Evolutionary conservation across 2,888 invertebrate genomes (phyloP).

Genomic region (Eristalis tenax): DNA sequence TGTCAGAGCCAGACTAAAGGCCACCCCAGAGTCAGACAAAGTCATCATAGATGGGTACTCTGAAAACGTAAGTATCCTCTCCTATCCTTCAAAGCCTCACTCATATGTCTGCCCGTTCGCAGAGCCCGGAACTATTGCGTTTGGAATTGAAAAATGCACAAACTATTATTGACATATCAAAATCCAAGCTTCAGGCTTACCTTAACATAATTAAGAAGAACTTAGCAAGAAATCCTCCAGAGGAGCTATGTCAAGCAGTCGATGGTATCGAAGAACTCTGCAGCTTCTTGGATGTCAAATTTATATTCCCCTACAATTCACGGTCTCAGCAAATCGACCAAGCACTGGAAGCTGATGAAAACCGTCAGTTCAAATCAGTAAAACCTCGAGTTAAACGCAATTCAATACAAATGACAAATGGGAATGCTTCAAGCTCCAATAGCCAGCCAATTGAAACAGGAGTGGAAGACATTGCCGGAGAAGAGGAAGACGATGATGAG

Average conservation of each 20-base stretch:
- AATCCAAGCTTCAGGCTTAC: conserved; percentile 81
- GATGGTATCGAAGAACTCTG: conserved; percentile 82
- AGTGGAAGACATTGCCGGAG: conserved; percentile 84
- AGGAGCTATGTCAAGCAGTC: conserved; percentile 80
- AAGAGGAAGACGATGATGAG: background rate
- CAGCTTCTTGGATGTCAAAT: conserved; percentile 78
- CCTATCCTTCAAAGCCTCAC: background rate
- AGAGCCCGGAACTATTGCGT: conserved; percentile 81
- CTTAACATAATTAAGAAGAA: conserved; percentile 79
- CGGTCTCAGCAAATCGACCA: conserved; percentile 78
- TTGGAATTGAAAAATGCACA: conserved; percentile 81
- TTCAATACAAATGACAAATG: background rate
- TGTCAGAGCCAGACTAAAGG: conserved; percentile 75
- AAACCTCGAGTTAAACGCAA: conserved; percentile 1
- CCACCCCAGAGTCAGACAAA: conserved; percentile 74
- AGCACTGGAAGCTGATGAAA: conserved; percentile 81
- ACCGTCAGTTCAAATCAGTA: conserved; percentile 68
- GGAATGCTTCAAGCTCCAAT: background rate
- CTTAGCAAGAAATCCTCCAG: conserved; percentile 76
- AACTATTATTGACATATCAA: conserved; percentile 81
- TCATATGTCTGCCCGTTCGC: conserved; percentile 7
- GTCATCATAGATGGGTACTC: conserved; percentile 81
- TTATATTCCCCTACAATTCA: conserved; percentile 76
- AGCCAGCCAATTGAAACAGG: conserved; percentile 86
- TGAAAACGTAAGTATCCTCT: conserved; percentile 77